These are phyloP conservation scores for Caenorhabditis afra DNA, from an alignment of 2,888 invertebrate species.

Conservation along the genomic window DNA sequence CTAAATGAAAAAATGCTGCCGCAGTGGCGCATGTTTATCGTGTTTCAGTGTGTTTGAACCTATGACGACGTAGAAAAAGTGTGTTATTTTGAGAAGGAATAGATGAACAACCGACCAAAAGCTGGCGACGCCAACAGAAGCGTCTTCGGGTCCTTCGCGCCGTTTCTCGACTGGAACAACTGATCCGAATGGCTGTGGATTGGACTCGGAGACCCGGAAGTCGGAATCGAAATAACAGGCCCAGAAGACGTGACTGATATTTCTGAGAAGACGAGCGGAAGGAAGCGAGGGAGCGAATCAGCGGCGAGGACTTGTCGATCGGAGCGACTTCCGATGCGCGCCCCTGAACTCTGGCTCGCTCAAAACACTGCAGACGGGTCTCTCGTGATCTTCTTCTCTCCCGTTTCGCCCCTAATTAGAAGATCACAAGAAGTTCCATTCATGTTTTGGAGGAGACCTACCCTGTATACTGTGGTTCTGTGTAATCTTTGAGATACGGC, in stretches of 20 bases:
- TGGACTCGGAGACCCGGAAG: conserved; percentile 11
- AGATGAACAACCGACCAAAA: conserved; percentile 1
- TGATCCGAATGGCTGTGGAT: background rate
- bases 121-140: too few species aligned
- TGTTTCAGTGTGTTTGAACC: conserved; percentile 9
- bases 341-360: background rate
- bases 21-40: conserved; percentile 1
- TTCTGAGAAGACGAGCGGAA: conserved; percentile 10
- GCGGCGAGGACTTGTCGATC: background rate
- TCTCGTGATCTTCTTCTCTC: conserved; percentile 7
- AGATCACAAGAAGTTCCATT: conserved; percentile 25
- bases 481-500: conserved; percentile 13
- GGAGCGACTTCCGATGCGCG: conserved; percentile 3
- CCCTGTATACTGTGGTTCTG: conserved; percentile 14
- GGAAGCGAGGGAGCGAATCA: conserved; percentile 16
- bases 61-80: conserved; percentile 7
- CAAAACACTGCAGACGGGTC: conserved; percentile 6
- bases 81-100: conserved; percentile 1
- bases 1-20: background rate
- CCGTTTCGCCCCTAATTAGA: conserved; percentile 21
- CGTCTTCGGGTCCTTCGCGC: too few species aligned
- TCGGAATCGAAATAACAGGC: background rate
- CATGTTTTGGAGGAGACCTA: background rate
- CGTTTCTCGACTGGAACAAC: background rate
- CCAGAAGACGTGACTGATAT: background rate